Base-by-base conservation (phyloP, 2,888 invertebrate species). In the Drosophila infuscata region DNA sequence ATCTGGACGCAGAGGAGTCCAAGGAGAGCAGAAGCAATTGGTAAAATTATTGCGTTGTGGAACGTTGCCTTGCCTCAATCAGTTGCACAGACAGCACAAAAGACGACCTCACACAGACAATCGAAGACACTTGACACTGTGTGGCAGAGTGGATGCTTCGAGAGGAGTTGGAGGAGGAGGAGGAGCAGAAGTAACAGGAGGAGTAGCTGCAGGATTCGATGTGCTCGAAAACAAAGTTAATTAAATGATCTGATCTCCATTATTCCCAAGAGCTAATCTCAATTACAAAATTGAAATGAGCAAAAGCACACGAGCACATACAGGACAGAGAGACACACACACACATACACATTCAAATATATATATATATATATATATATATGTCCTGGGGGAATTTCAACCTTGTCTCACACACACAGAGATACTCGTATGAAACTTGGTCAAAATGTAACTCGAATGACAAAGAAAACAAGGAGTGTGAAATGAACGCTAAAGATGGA, bases 171-270 rank as follows among this genome's bases (percentile, higher is more conserved):
- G 15, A 17, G 46, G 52, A 43, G 12, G 15, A 17, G 46, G 52
- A 54, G 29, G 9, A 17, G 43, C 17, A 17, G 20, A n/a, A 32
- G 17, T 15, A 29, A 1, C 8, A 58, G 36, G 12, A 61, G 80
- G 38, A 46, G 33, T 60, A 70, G 73, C 66, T 54, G 70, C 52
- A 66, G 65, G 59, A 67, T 69, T 76, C 68, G 70, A 84, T 89
- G 85, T 84, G 81, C 85, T 84, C 81, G 90, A 89, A 82, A 87
- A 83, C 82, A 91, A 92, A 92, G 87, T 91, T 91, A 91, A 91
- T 91, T 91, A 92, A 91, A 91, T 91, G 91, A 91, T 92, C 88
- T 88, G 90, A 91, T 92, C 92, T 91, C 85, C 85, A 89, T 91
- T 91, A 90, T 90, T 81, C 89, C 90, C 88, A 88, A 88, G 88